phyloP scores from a whole-genome alignment of 30 jellyfish, hydroid and myxozoan genomes.

The Chrysaora quinquecirrha region DNA sequence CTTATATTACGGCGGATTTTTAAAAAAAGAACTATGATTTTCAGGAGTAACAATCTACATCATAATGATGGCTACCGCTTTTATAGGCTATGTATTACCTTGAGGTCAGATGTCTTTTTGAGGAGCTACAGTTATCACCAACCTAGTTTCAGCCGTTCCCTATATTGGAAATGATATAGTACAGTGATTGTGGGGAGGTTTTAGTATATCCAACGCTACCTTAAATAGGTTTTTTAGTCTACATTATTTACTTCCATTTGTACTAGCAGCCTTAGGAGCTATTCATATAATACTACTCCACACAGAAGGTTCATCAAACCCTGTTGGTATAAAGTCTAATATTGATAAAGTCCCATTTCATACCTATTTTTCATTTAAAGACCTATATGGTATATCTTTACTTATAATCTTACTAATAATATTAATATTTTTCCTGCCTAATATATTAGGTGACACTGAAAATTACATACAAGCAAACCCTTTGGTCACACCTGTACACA shows the following conservation, averaged over 20 bases:
- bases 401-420: neutral
- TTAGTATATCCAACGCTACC: conserved; percentile 48
- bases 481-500: conserved; percentile 57
- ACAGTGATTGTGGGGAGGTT: conserved; percentile 70
- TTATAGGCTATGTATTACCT: too few relatives aligned
- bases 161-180: conserved; percentile 49
- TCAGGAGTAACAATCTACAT: conserved; percentile 20
- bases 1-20: conserved; percentile 45
- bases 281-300: conserved; percentile 29
- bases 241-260: conserved; percentile 43
- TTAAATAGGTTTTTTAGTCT: conserved; percentile 44
- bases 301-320: conserved; percentile 48
- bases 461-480: conserved; percentile 58
- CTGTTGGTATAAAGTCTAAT: conserved; percentile 29
- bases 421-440: conserved; percentile 14
- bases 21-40: neutral
- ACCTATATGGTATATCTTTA: conserved; percentile 4
- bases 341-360: conserved; percentile 53
- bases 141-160: conserved; percentile 51
- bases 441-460: conserved; percentile 52
- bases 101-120: too few relatives aligned
- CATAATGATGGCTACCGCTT: conserved; percentile 62
- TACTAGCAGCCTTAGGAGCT: conserved; percentile 15
- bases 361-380: conserved; percentile 49
- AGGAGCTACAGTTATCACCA: conserved; percentile 57